phyloP scores from a whole-genome alignment of 2,797 vertebrate species.

The Mallotus villosus region DNA sequence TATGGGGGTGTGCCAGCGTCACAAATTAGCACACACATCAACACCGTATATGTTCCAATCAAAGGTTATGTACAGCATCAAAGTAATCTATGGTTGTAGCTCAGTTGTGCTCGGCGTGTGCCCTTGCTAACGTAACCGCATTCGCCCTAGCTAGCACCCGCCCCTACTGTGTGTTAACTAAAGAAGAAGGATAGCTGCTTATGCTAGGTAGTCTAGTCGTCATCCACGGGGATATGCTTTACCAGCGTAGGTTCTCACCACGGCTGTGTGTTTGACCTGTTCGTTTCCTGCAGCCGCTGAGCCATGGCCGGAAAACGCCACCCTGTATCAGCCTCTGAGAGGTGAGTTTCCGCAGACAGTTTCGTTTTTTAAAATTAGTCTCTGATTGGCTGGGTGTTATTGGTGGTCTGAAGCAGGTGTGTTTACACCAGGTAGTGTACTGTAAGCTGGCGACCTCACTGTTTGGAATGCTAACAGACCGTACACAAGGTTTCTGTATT shows the following conservation, averaged over 20 bases:
- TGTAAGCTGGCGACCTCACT: no score
- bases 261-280: slow-evolving; percentile 14
- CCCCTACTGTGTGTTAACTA: neutral
- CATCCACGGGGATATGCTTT: neutral
- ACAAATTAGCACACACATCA: neutral
- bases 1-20: no score
- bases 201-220: neutral
- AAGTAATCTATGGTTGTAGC: no score
- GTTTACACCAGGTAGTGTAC: no score
- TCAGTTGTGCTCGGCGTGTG: no score
- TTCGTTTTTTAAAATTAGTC: no score
- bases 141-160: no score
- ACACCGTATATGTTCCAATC: neutral
- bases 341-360: slow-evolving; percentile 66
- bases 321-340: slow-evolving; percentile 90
- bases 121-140: no score
- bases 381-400: neutral
- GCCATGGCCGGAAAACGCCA: slow-evolving; percentile 95
- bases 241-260: neutral
- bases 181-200: neutral
- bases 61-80: neutral
- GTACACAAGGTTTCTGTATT: no score
- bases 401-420: neutral
- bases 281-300: slow-evolving; percentile 69
- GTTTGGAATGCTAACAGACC: no score